Evolutionary conservation across 2,888 invertebrate species (phyloP).

Genomic region (Pyrrhosoma nymphula): DNA sequence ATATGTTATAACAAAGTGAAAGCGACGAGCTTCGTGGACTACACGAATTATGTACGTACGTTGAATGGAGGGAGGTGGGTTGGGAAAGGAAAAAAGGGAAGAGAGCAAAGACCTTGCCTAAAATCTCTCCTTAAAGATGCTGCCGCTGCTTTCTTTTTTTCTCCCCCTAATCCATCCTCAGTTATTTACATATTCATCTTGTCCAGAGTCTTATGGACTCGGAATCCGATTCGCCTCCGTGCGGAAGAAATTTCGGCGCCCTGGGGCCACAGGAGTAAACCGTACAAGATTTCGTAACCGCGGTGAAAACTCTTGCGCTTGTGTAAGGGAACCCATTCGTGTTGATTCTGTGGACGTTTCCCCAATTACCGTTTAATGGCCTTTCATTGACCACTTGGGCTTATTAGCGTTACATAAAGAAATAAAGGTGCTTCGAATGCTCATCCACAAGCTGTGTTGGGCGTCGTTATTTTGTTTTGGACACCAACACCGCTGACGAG

Average conservation of each 20-base stretch:
- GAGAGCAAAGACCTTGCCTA: not conserved
- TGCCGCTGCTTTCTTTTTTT: not conserved
- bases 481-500: not conserved
- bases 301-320: not conserved
- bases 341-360: not conserved
- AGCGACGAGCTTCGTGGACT: not conserved
- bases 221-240: not conserved
- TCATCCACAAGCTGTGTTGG: not conserved
- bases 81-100: not conserved
- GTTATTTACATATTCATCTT: not conserved
- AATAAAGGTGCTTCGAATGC: not conserved
- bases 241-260: not conserved
- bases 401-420: not conserved
- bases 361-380: not conserved
- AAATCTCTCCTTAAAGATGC: not conserved
- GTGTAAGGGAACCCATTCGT: not conserved
- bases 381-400: not conserved
- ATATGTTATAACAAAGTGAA: not conserved
- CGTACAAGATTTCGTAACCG: not conserved
- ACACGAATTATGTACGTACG: not conserved
- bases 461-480: not conserved
- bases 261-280: not conserved
- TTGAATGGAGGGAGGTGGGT: not conserved
- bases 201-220: not conserved
- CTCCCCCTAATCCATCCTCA: not conserved